Conservation (phyloP, 2,888 invertebrate genomes). For the Aleiodes alternator region DNA sequence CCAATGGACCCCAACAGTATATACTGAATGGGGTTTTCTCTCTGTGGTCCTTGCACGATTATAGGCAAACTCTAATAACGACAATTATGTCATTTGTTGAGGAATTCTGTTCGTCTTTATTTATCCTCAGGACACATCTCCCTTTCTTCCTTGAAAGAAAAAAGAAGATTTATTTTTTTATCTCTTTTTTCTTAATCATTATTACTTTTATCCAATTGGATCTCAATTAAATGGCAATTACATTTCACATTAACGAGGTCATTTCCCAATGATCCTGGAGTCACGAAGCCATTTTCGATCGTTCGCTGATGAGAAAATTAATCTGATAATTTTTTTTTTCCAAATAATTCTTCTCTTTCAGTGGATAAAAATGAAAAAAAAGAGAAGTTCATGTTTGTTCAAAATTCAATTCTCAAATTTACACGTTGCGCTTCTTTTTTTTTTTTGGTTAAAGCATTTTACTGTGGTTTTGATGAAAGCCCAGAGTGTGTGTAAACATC, state of each 20-base stretch:
- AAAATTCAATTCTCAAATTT: constrained; percentile 9
- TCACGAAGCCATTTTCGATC: constrained; percentile 8
- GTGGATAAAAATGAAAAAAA: not conserved
- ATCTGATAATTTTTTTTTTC: not conserved
- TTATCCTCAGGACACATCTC: constrained; percentile 61
- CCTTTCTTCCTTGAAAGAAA: constrained; percentile 51
- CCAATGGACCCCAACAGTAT: constrained; percentile 62
- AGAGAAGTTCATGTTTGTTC: not conserved
- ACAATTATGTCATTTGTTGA: constrained; percentile 71
- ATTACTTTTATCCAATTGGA: constrained; percentile 32
- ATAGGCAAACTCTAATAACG: constrained; percentile 71
- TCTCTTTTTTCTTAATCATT: not conserved
- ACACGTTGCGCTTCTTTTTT: not conserved
- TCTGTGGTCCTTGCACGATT: constrained; percentile 62
- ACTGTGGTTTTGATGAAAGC: constrained; percentile 11
- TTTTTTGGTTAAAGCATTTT: not conserved
- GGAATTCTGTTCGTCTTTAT: constrained; percentile 68
- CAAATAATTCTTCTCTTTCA: too few relatives aligned
- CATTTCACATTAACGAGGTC: constrained; percentile 27
- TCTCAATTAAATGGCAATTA: constrained; percentile 31
- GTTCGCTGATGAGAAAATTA: constrained; percentile 7
- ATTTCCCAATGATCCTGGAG: constrained; percentile 9
- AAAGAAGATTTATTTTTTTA: constrained; percentile 9
- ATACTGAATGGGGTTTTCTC: constrained; percentile 53
- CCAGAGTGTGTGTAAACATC: constrained; percentile 11